Conservation (phyloP, 2,888 invertebrate genomes). For the Pheosia tremula region DNA sequence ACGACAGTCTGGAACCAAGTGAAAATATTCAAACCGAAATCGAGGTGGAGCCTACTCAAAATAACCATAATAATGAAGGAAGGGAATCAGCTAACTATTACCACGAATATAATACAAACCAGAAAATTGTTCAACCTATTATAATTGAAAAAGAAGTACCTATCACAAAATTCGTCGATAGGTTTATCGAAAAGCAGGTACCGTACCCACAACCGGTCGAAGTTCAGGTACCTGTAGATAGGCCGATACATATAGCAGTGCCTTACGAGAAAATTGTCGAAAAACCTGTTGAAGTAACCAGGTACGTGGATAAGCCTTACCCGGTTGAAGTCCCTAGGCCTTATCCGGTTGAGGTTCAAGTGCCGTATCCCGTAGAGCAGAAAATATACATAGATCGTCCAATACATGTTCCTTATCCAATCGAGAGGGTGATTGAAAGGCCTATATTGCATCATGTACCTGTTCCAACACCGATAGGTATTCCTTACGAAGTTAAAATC, state of each 20-base stretch:
- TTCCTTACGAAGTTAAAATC: constrained; percentile 63
- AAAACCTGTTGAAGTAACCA: constrained; percentile 79
- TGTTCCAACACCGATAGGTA: constrained; percentile 73
- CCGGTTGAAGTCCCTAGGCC: constrained; percentile 81
- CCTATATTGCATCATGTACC: constrained; percentile 68
- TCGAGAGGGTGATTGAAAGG: constrained; percentile 83
- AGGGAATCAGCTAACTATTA: constrained; percentile 57
- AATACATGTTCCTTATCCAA: constrained; percentile 75
- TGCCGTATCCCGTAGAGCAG: constrained; percentile 79
- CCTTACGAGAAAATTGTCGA: constrained; percentile 82
- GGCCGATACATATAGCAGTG: constrained; percentile 73
- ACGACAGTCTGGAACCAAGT: constrained; percentile 61
- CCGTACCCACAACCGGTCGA: constrained; percentile 70
- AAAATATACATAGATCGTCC: constrained; percentile 81
- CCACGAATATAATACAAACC: constrained; percentile 52
- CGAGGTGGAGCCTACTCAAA: constrained; percentile 56
- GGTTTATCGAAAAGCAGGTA: constrained; percentile 74
- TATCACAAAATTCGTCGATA: constrained; percentile 73
- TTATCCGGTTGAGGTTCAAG: constrained; percentile 81
- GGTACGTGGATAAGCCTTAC: constrained; percentile 84
- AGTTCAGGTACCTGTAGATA: constrained; percentile 67
- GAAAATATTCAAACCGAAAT: constrained; percentile 64
- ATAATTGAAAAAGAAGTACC: constrained; percentile 78
- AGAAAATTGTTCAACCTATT: constrained; percentile 73
- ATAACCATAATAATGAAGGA: constrained; percentile 46